Base-by-base conservation (phyloP, 2,888 invertebrate genomes). In the Caenorhabditis sinica region DNA sequence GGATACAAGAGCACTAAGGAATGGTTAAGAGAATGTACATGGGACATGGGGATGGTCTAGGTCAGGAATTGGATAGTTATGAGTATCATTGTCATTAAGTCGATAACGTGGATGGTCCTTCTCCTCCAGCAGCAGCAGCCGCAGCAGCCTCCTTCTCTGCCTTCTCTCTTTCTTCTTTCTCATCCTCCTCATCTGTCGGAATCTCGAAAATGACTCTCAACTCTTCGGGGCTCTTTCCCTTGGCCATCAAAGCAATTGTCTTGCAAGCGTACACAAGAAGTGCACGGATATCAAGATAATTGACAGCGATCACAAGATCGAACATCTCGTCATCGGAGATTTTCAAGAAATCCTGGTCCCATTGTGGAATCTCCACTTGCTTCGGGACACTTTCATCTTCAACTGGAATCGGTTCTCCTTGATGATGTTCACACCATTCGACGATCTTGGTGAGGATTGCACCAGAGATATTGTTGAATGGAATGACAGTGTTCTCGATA, bases 391-490 rank as follows among this genome's bases (percentile, higher is more conserved):
- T 1, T 5, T 9, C n/a, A 13, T 66, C 66, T 0, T 66, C 66
- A n/a, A 8, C 43, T 25, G 43, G 66, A 0, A 33, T 30, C 20
- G 49, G 33, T 20, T 66, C 66, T 20, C n/a, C 49, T 40, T 53
- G 25, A 25, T 69, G 69, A 1, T 69, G 23, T 23, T 69, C 69
- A 17, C 69, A 69, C 69, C 69, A 69, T 23, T 69, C 51, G 36
- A 56, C 11, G 25, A 69, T 20, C 17, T 17, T 5, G 13, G 1
- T 0, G 1, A 69, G 25, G 1, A 15, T 69, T 1, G 11, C 9
- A 25, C 25, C 36, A 5, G 23, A 3, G 53, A 69, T 45, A 15
- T 69, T 53, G 3, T 20, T 25, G 3, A 69, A 0, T 40, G 53
- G 69, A 15, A 69, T 56, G 4, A 36, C 33, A 11, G 17, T 20